phyloP scores from a whole-genome alignment of 1,140 invertebrate species.

The Macrobrachium nipponense region DNA sequence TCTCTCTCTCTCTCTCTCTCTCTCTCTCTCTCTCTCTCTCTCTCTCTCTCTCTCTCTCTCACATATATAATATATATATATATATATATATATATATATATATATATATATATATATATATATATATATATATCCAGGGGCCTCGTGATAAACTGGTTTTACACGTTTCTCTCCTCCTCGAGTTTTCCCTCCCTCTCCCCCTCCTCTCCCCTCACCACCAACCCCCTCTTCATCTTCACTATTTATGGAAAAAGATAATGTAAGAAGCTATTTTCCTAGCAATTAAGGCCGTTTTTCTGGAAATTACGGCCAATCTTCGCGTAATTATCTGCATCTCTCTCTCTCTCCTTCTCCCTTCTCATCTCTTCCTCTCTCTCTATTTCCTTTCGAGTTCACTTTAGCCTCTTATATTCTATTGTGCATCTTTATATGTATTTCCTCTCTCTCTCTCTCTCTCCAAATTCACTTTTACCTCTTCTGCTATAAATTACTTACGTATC shows the following conservation, averaged over 20 bases:
- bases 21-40: too few species aligned
- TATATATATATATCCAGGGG: slow-evolving; percentile 4
- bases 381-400: too few species aligned
- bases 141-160: too few species aligned
- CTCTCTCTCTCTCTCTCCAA: background rate
- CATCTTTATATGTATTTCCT: too few species aligned
- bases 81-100: slow-evolving; percentile 26
- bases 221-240: background rate
- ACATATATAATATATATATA: slow-evolving; percentile 20
- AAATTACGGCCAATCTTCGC: background rate
- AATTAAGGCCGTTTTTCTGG: background rate
- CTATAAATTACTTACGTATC: background rate
- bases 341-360: background rate
- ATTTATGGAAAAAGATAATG: background rate
- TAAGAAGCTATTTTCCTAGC: background rate
- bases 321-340: background rate
- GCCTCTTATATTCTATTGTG: too few species aligned
- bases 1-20: too few species aligned
- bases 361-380: background rate
- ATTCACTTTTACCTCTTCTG: background rate
- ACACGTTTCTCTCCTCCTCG: background rate
- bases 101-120: slow-evolving; percentile 31
- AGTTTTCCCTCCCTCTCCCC: background rate
- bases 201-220: background rate
- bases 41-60: background rate